Base-by-base conservation (phyloP, 2,888 invertebrate species). In the Tolmerus cingulatus region DNA sequence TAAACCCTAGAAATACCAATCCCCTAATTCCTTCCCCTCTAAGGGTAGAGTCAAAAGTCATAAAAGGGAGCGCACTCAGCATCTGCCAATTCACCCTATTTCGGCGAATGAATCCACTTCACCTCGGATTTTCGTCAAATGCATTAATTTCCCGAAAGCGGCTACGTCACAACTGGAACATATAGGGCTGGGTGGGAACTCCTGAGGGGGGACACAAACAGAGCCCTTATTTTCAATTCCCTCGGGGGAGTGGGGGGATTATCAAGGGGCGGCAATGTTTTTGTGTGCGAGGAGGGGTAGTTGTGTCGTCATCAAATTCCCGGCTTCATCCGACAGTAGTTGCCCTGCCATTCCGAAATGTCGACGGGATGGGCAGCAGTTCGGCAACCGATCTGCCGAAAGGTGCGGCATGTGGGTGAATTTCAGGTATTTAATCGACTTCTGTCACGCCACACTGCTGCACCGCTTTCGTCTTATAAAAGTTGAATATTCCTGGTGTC, bases 71-170 rank as follows among this genome's bases (percentile, higher is more conserved):
- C 27, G 78, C 23, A 78, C 23, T 78, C 66, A 23, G 66, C 78
- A 78, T 78, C 23, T 78, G 43, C 46, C 43, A 78, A 40, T 40
- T 79, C 46, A 9, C 51, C 30, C 79, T 51, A 51, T 79, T 79
- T 66, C 66, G 57, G 5, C 46, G 79, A 27, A 79, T 34, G 79
- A 79, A 30, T 79, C 51, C 7, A 79, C 51, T 79, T 79, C 79
- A 79, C 23, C 30, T 27, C 79, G 51, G 27, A 79, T 51, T 79
- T 79, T 79, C 79, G 79, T 79, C 51, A 55, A 79, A 79, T 46
- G 79, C 79, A 79, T 79, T 79, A 79, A n/a, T 51, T 40, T 43
- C 79, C 51, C 30, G 27, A 51, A 79, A 51, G 66, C 66, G 8
- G 8, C 30, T 51, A 51, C 79, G 79, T 79, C 79, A 79, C 51